These are phyloP conservation scores for Aptenodytes forsteri DNA, from an alignment of 2,113 vertebrate species.

Conservation along the genomic window DNA sequence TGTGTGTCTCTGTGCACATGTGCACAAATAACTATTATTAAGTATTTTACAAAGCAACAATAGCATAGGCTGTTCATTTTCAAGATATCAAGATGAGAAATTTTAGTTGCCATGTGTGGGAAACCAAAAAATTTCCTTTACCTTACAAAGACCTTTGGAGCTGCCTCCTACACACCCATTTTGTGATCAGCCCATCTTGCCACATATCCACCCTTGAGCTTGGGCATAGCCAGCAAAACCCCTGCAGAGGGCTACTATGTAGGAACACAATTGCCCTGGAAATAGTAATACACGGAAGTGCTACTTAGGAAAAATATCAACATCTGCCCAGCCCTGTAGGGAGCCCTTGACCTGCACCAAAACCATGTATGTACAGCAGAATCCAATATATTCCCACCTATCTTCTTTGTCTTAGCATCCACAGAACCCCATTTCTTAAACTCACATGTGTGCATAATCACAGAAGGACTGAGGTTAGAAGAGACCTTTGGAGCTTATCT, in stretches of 20 bases:
- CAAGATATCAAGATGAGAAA: not conserved
- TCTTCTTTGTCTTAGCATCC: not conserved
- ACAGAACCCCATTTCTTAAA: not conserved
- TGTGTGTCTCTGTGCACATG: rapidly evolving
- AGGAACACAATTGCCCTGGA: no score
- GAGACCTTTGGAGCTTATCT: not conserved
- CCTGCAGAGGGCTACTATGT: no score
- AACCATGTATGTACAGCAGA: not conserved
- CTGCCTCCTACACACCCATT: no score
- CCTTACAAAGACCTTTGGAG: not conserved
- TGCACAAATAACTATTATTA: not conserved
- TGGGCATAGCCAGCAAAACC: no score
- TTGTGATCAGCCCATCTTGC: not conserved
- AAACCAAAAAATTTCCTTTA: not conserved
- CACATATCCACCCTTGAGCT: not conserved
- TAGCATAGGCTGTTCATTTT: not conserved
- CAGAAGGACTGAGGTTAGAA: not conserved
- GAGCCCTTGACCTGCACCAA: not conserved
- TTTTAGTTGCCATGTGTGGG: not conserved
- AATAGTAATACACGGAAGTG: no score
- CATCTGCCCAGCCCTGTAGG: not conserved
- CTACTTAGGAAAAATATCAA: not conserved
- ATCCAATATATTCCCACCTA: not conserved
- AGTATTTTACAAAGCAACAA: not conserved
- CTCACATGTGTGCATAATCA: not conserved